Conservation (phyloP, 2,888 invertebrate species). For the Octonoba sinensis region DNA sequence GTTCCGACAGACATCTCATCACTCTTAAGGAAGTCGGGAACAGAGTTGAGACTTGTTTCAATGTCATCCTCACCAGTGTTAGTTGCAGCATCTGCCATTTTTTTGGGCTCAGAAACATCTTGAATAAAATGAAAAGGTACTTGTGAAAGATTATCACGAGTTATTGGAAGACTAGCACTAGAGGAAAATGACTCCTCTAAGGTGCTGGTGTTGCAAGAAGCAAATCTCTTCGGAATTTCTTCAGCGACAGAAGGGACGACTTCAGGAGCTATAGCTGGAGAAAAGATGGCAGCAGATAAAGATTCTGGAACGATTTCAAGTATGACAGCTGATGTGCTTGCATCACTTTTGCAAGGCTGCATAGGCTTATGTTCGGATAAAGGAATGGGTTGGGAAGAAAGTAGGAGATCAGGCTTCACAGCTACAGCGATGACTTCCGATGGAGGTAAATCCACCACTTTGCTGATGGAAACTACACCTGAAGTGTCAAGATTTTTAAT, state of each 20-base stretch:
- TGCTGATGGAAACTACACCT: neutral
- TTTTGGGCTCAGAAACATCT: conserved; percentile 50
- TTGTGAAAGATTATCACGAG: conserved; percentile 51
- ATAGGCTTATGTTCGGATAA: conserved; percentile 1
- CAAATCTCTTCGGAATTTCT: conserved; percentile 46
- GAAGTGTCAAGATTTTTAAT: conserved; percentile 26
- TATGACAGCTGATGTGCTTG: conserved; percentile 1
- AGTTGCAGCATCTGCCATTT: conserved; percentile 65
- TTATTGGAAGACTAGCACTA: conserved; percentile 57
- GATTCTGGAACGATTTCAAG: neutral
- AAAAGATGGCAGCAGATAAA: conserved; percentile 22
- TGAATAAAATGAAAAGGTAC: conserved; percentile 61
- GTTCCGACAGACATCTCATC: conserved; percentile 64
- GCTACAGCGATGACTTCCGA: neutral
- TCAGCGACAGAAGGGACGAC: conserved; percentile 35
- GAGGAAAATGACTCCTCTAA: conserved; percentile 58
- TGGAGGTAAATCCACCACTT: neutral
- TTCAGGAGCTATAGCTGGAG: conserved; percentile 39
- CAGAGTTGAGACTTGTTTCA: conserved; percentile 24
- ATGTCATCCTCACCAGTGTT: conserved; percentile 65
- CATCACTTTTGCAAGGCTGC: conserved; percentile 25
- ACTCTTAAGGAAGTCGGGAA: conserved; percentile 45
- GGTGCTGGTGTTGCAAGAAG: conserved; percentile 48
- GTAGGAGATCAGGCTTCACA: neutral
- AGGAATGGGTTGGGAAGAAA: neutral